phyloP scores from a whole-genome alignment of 2,888 invertebrate genomes.

The Stenichneumon culpator region DNA sequence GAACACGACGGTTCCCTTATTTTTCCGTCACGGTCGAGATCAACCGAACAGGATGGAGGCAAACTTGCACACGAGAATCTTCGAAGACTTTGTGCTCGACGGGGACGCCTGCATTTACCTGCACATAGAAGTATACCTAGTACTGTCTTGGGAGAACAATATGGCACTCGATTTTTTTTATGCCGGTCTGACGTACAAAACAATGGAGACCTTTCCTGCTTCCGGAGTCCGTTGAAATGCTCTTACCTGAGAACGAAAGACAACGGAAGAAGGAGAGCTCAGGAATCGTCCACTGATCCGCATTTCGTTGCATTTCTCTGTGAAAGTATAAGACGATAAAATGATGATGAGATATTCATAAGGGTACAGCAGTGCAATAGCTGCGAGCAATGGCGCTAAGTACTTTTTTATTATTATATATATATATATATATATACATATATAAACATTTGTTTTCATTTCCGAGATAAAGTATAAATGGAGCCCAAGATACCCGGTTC shows the following conservation, averaged over 20 bases:
- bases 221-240: constrained; percentile 4
- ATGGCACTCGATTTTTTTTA: constrained; percentile 1
- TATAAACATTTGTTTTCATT: background rate
- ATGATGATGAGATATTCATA: background rate
- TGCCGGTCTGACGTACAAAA: background rate
- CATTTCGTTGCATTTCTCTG: background rate
- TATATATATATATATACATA: no score
- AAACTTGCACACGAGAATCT: background rate
- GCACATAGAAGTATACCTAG: background rate
- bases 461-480: background rate
- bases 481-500: no score
- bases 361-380: background rate
- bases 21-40: constrained; percentile 26
- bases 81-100: background rate
- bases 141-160: background rate
- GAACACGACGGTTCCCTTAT: constrained; percentile 7
- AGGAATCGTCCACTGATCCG: background rate
- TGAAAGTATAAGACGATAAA: background rate
- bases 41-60: background rate
- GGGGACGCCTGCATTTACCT: background rate
- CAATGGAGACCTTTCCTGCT: background rate
- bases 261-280: background rate
- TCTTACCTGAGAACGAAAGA: background rate
- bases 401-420: background rate
- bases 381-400: background rate